Evolutionary conservation across 2,113 vertebrate species (phyloP).

Genomic region (Seriola quinqueradiata): DNA sequence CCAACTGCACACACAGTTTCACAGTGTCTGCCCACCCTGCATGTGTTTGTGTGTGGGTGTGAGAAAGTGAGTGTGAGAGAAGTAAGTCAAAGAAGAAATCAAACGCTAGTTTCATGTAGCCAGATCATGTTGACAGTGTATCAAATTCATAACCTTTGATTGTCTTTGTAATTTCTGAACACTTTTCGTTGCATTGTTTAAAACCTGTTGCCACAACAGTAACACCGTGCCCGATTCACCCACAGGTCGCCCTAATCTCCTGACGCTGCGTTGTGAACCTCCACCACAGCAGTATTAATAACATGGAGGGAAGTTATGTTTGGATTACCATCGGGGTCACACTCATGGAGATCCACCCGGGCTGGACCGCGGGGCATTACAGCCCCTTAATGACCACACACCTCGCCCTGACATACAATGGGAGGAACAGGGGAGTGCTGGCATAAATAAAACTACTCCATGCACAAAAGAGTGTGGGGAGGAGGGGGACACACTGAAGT

Average conservation of each 20-base stretch:
- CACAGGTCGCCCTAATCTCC: slow-evolving; percentile 39
- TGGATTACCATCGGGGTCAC: slow-evolving; percentile 11
- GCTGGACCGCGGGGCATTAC: slow-evolving; percentile 19
- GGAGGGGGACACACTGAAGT: slow-evolving; percentile 47
- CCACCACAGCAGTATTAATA: slow-evolving; percentile 26
- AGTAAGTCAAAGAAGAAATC: slow-evolving; percentile 6
- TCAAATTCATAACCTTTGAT: background rate
- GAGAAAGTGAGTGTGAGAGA: slow-evolving; percentile 25
- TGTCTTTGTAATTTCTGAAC: background rate
- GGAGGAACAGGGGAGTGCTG: slow-evolving; percentile 54
- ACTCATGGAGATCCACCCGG: slow-evolving; percentile 21
- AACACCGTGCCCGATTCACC: slow-evolving; percentile 1
- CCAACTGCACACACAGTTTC: slow-evolving; percentile 9
- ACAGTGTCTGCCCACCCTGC: slow-evolving; percentile 22
- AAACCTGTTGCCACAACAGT: slow-evolving; percentile 20
- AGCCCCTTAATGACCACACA: slow-evolving; percentile 52
- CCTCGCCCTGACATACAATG: slow-evolving; percentile 52
- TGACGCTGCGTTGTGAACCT: slow-evolving; percentile 30
- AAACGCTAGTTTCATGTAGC: background rate
- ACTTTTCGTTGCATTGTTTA: background rate
- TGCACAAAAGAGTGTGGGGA: slow-evolving; percentile 52
- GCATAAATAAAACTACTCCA: slow-evolving; percentile 56
- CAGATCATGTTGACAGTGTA: background rate
- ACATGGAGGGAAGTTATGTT: slow-evolving; percentile 43
- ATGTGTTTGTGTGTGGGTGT: slow-evolving; percentile 19